Percentiles rank a stretch among this genome's conserved stretches.
Evolutionary conservation across 2,888 invertebrate species (phyloP).

Genomic region (Athalia circularis): DNA sequence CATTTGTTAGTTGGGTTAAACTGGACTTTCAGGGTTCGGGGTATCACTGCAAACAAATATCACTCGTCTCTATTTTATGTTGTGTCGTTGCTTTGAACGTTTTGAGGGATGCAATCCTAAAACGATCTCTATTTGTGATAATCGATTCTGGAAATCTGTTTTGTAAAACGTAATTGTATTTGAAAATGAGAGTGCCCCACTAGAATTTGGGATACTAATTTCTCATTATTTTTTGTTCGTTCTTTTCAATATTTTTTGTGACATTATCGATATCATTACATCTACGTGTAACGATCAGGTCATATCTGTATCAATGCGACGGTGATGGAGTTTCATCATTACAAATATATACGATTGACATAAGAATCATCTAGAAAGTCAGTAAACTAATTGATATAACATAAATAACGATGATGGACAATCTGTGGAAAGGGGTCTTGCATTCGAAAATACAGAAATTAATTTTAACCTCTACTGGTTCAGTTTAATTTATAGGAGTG

Average conservation of each 20-base stretch:
- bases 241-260: background rate
- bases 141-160: background rate
- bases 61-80: slow-evolving; percentile 1
- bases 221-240: background rate
- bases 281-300: background rate
- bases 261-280: background rate
- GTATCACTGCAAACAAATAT: too few relatives aligned
- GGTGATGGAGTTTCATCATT: slow-evolving; percentile 22
- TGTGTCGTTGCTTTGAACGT: slow-evolving; percentile 1
- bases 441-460: slow-evolving; percentile 6
- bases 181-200: too few relatives aligned
- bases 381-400: background rate
- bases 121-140: background rate
- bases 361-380: background rate
- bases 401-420: background rate
- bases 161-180: background rate
- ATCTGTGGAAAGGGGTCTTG: background rate
- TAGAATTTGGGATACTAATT: background rate
- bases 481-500: slow-evolving; percentile 4
- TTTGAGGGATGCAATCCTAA: background rate
- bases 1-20: too few relatives aligned
- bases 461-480: background rate
- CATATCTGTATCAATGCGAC: background rate
- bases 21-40: too few relatives aligned
- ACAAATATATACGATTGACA: background rate